Evolutionary conservation across 1,140 invertebrate species (phyloP), one percentile per base, ranked within the genome.

Genomic region (Tetramorium parvispinum): DNA sequence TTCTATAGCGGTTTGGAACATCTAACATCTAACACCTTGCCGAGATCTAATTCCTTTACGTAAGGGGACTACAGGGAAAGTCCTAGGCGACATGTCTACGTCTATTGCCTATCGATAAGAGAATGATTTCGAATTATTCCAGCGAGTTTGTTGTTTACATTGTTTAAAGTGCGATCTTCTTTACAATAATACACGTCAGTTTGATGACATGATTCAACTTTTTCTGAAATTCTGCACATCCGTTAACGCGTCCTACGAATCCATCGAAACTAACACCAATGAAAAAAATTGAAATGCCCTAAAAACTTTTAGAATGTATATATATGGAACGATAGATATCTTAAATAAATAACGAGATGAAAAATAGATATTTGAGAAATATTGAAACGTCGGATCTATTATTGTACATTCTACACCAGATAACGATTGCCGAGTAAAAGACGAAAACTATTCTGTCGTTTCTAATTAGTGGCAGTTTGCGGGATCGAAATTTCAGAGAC

Each of bases 1-100:
- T 78, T 63, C 59, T 11, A 78, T 21, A 65, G 21, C 18, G 18
- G 18, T 32, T 63, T 49, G 8, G 40, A 65, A 65, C 27, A 49
- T 65, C 24, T 61, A 63, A 61, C 24, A 46, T 63, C 21, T 65
- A 65, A 65, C 59, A 65, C 16, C 18, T 65, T n/a, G 5, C 32
- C 71, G 21, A 46, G 32, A 75, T 32, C 51, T 75, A 75, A 75
- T 40, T 78, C 43, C 18, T 65, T 78, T 49, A 77, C 55, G 21
- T 24, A 46, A 65, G 24, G 40, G 8, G 18, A 65, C 75, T n/a
- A 46, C 43, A 13, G 18, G 2, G 37, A 77, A 46, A 43, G 71
- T 65, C 8, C n/a, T 43, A 21, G 10, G 16, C 16, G 5, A 18
- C 16, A 21, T 21, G 51, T 55, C 71, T 37, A 7, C 21, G 49